Conservation (phyloP, 2,888 invertebrate genomes). For the Heliconius ethilla region DNA sequence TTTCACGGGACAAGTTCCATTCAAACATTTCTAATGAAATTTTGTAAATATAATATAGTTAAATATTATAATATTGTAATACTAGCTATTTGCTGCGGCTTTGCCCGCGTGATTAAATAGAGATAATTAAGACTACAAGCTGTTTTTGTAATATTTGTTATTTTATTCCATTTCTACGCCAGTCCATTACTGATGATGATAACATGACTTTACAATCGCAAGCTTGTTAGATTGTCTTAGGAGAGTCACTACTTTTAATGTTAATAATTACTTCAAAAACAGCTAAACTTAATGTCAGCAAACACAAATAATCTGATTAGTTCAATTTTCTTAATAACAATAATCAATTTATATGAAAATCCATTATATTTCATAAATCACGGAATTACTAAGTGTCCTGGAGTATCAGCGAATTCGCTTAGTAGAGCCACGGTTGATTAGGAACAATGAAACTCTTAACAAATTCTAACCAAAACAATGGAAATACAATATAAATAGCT, state of each 20-base stretch:
- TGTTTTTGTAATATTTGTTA: too few relatives aligned
- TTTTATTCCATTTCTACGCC: too few relatives aligned
- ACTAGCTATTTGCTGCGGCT: not conserved
- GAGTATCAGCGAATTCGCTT: constrained; percentile 23
- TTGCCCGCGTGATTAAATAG: too few relatives aligned
- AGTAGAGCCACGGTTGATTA: constrained; percentile 23
- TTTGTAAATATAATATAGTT: not conserved
- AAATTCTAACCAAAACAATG: constrained; percentile 27
- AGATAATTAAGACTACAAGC: not conserved
- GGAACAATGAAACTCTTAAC: constrained; percentile 26
- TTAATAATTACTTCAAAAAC: not conserved
- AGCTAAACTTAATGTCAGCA: not conserved
- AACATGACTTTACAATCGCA: not conserved
- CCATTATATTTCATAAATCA: constrained; percentile 30
- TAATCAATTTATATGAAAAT: constrained; percentile 22
- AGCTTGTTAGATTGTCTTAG: not conserved
- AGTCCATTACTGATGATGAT: too few relatives aligned
- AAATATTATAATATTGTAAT: not conserved
- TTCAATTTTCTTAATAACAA: not conserved
- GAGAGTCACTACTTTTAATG: not conserved
- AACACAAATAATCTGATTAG: constrained; percentile 1
- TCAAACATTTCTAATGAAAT: constrained; percentile 19
- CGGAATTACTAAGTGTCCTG: constrained; percentile 15
- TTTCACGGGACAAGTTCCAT: constrained; percentile 26
- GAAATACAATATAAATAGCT: constrained; percentile 35